phyloP scores from a whole-genome alignment of 2,113 vertebrate genomes.

The Rhodinocichla rosea region DNA sequence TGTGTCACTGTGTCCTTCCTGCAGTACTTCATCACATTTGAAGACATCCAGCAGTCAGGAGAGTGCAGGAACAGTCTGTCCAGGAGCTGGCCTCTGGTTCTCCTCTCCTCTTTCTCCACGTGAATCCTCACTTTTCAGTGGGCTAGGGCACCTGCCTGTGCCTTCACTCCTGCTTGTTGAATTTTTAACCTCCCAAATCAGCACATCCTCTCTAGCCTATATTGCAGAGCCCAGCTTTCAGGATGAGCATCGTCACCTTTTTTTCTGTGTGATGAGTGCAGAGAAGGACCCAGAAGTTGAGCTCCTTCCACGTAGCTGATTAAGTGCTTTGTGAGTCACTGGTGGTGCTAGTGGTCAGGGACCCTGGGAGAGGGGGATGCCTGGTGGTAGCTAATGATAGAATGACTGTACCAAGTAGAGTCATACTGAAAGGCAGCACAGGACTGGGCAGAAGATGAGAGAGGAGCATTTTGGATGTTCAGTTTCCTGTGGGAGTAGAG shows the following conservation, averaged over 20 bases:
- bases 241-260: background rate
- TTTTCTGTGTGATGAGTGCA: background rate
- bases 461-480: background rate
- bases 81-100: background rate
- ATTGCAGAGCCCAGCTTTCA: background rate
- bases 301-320: accelerated
- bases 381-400: accelerated
- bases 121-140: background rate
- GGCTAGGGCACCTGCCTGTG: background rate
- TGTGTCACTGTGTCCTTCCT: background rate
- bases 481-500: background rate
- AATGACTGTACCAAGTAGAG: background rate
- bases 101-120: background rate
- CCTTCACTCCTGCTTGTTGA: background rate
- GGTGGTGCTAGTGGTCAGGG: background rate
- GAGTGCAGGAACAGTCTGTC: background rate
- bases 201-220: background rate
- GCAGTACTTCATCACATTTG: accelerated
- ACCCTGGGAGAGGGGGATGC: background rate
- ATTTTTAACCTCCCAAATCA: background rate
- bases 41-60: background rate
- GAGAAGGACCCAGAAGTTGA: background rate
- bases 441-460: background rate
- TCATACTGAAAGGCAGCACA: background rate
- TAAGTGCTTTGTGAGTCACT: background rate